phyloP scores from a whole-genome alignment of 1,140 invertebrate genomes.

The Lerema accius region DNA sequence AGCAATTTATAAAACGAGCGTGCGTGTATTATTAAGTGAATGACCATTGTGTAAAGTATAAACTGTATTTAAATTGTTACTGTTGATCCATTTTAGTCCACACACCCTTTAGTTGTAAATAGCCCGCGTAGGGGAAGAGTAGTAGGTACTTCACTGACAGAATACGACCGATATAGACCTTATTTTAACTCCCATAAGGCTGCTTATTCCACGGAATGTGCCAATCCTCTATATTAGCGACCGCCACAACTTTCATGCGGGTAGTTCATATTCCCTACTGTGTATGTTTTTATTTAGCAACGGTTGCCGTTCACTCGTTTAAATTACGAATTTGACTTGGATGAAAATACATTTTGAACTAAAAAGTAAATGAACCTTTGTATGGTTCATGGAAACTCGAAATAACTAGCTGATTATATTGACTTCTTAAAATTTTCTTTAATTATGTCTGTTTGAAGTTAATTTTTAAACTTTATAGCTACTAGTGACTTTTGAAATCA shows the following conservation, averaged over 20 bases:
- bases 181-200: background rate
- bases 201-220: background rate
- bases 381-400: no score
- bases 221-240: constrained; percentile 58
- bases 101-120: constrained; percentile 65
- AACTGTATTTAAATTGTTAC: constrained; percentile 30
- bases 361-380: no score
- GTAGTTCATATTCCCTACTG: constrained; percentile 49
- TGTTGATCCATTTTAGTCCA: constrained; percentile 55
- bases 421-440: no score
- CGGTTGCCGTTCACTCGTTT: constrained; percentile 49
- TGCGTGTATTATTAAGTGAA: constrained; percentile 21
- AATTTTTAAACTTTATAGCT: no score
- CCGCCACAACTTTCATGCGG: constrained; percentile 70
- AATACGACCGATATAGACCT: background rate
- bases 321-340: constrained; percentile 58
- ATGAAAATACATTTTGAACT: constrained; percentile 45
- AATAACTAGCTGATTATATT: no score
- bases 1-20: constrained; percentile 7
- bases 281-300: constrained; percentile 50
- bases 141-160: background rate
- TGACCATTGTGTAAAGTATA: constrained; percentile 28
- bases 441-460: no score
- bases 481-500: no score
- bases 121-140: constrained; percentile 54